phyloP scores from a whole-genome alignment of 92 coral and sea anemone species.

The Actinernus sp. region DNA sequence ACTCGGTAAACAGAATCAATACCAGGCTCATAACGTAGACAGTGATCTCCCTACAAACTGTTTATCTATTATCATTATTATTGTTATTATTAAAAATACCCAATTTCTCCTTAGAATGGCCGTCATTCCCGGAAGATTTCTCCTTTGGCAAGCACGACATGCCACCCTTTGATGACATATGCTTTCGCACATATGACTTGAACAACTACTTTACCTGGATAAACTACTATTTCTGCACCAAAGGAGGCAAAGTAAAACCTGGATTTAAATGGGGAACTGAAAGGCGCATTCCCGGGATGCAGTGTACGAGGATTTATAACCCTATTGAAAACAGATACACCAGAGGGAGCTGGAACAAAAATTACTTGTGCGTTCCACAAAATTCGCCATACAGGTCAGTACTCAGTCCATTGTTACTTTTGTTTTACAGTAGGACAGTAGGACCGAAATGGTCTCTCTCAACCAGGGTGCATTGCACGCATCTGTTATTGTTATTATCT shows the following conservation, averaged over 20 bases:
- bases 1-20: no score
- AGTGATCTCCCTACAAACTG: no score
- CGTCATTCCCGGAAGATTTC: conserved; percentile 87
- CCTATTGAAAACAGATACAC: conserved; percentile 48
- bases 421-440: no score
- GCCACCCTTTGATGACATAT: conserved; percentile 44
- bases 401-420: no score
- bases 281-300: conserved; percentile 38
- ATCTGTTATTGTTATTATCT: no score
- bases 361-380: conserved; percentile 77
- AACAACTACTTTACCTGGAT: conserved; percentile 47
- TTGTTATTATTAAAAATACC: no score
- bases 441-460: no score
- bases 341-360: conserved; percentile 75
- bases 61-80: no score
- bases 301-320: conserved; percentile 76
- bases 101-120: conserved; percentile 66
- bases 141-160: conserved; percentile 41
- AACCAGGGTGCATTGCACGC: no score
- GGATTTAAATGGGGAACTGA: conserved; percentile 77
- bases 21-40: no score
- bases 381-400: conserved; percentile 34
- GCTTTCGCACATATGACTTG: conserved; percentile 77
- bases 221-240: conserved; percentile 76
- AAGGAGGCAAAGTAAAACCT: conserved; percentile 67